Base-by-base conservation (phyloP, 2,888 invertebrate species). In the Drosophila anceps region DNA sequence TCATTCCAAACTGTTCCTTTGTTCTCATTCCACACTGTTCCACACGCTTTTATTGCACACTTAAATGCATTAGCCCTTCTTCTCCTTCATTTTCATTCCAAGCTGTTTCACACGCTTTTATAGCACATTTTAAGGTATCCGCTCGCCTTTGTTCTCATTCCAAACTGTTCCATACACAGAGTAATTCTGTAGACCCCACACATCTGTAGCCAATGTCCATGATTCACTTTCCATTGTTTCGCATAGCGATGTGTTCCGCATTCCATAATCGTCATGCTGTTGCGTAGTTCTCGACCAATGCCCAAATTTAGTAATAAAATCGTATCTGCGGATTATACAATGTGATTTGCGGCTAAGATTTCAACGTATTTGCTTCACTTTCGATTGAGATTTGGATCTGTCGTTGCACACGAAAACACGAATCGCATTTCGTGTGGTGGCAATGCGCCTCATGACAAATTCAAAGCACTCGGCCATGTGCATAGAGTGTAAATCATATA, bases 401-500 rank as follows among this genome's bases (percentile, higher is more conserved):
- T 73, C 37, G 15, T 15, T 27, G 46, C 46, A 46, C 46, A 46
- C 48, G 10, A 35, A 35, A 13, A 3, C 7, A 24, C 44, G 68
- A 31, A 44, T n/a, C 31, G 24, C 33, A 79, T 29, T 64, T 69
- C 20, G 20, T 20, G 4, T 7, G 3, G 1, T 10, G 20, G n/a
- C 10, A 73, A 63, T 66, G 66, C 50, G 61, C 20, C 71, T 74
- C 58, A 79, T 78, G 75, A 78, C 65, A 62, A 71, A 79, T 78
- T 75, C 75, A 65, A 75, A 60, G 68, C 77, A 79, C 67, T 79
- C 71, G 46, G 20, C 54, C 50, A 27, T 69, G 62, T 51, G 65
- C 66, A 74, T 63, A 79, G 79, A 54, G 77, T 79, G 79, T 83
- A 80, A 86, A 84, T 78, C 82, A 84, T 78, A 71, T 81, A 65